These are phyloP conservation scores for Euwallacea fornicatus DNA, from an alignment of 1,140 invertebrate genomes.

Conservation along the genomic window DNA sequence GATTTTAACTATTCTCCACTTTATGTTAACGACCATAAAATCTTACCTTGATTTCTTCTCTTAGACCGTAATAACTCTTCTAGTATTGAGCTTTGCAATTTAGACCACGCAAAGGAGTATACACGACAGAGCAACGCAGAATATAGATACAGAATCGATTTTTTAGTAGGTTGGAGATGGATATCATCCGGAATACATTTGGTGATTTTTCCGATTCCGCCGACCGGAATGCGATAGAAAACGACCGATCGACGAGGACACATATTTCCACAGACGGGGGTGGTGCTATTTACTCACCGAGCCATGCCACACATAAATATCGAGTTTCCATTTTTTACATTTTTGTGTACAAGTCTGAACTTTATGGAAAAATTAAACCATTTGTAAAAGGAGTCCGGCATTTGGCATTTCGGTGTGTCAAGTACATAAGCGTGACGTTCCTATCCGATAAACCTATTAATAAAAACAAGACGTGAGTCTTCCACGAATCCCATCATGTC, in stretches of 20 bases:
- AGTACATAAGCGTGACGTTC: no score
- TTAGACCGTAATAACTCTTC: neutral
- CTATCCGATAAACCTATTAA: no score
- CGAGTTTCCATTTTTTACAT: conserved; percentile 18
- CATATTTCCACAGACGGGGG: conserved; percentile 23
- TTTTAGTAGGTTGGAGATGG: conserved; percentile 22
- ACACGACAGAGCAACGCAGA: no score
- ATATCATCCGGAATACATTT: conserved; percentile 32
- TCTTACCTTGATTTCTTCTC: conserved; percentile 1
- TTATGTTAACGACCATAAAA: conserved; percentile 20
- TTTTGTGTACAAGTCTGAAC: neutral
- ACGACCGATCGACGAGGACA: conserved; percentile 27
- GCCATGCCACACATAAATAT: conserved; percentile 20
- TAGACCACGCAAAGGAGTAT: neutral
- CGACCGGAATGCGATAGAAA: conserved; percentile 26
- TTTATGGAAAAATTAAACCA: conserved; percentile 12
- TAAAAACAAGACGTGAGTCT: no score
- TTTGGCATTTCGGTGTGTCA: no score
- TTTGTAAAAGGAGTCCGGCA: neutral
- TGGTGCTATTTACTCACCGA: conserved; percentile 26
- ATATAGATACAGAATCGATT: conserved; percentile 11
- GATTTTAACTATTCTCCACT: conserved; percentile 18
- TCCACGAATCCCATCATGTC: no score
- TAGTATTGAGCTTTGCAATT: neutral
- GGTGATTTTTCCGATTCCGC: conserved; percentile 31